Evolutionary conservation across 2,113 vertebrate species (phyloP).

Genomic region (Ictidomys tridecemlineatus): DNA sequence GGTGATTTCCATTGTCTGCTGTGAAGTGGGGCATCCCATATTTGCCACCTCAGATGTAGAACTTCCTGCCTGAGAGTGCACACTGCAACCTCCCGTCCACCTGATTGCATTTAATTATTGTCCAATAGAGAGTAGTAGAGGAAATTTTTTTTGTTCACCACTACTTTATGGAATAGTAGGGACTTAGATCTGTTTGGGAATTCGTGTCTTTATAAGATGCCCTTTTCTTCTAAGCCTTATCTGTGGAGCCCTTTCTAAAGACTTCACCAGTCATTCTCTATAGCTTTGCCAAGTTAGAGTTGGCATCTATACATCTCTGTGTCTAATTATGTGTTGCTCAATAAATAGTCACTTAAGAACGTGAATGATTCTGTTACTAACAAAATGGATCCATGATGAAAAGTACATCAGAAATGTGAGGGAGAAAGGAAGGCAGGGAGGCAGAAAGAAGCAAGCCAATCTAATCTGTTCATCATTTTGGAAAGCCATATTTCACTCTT

Average conservation of each 20-base stretch:
- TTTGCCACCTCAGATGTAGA: neutral
- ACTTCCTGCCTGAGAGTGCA: neutral
- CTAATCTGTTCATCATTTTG: neutral
- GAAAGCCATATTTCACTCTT: neutral
- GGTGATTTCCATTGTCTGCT: neutral
- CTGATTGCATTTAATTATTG: neutral
- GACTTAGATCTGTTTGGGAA: neutral
- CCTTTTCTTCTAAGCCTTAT: neutral
- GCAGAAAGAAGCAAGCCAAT: neutral
- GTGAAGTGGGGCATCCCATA: accelerated
- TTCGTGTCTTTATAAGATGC: accelerated
- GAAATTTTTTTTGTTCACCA: neutral
- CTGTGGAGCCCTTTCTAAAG: neutral
- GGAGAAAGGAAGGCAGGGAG: neutral
- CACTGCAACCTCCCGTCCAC: neutral
- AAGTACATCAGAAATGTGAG: neutral
- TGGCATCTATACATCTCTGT: neutral
- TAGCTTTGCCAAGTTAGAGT: neutral
- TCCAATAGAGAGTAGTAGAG: no score
- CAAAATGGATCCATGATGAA: neutral
- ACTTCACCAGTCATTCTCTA: neutral
- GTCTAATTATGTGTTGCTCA: neutral
- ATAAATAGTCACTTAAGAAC: neutral
- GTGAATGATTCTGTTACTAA: neutral
- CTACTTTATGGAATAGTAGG: neutral